Base-by-base conservation (phyloP, 2,888 invertebrate species). In the Folsomia candida region DNA sequence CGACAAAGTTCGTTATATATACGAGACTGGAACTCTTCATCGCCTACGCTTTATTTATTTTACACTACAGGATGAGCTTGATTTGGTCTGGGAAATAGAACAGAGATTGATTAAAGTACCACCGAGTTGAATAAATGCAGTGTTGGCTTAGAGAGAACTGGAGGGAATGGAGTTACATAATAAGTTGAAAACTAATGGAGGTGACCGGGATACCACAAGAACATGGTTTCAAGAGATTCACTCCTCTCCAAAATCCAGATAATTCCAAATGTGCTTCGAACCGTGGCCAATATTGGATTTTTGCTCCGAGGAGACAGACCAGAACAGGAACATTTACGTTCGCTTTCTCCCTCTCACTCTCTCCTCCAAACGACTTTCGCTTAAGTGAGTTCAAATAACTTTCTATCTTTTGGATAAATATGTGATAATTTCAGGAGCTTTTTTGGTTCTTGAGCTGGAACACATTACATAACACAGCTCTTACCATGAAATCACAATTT, bases 371-470 rank as follows among this genome's bases (percentile, higher is more conserved):
- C 54, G 54, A 54, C 54, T 54, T 54, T 54, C 54, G 54, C 20
- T 54, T 54, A 54, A 54, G 54, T 54, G 54, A 54, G 20, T 54
- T 54, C 54, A 54, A 54, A 54, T 54, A 54, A 54, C 54, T 54
- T 54, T 54, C 20, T 18, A 54, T 54, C 54, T 54, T 6, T 54
- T 20, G 22, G 22, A 22, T 54, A 54, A 47, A 54, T 54, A 54
- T 54, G 54, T 54, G 54, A 54, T 54, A 54, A 54, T 54, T 54
- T 54, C 22, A 54, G 20, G 18, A 22, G 54, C 18, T 54, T 54
- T n/a, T n/a, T n/a, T 54, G 54, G 11, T 54, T 54, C 18, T n/a
- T 54, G 18, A 54, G 54, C 18, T 54, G 54, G 22, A 54, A 14
- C 54, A 6, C 11, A 22, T 54, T n/a, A 22, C 47, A 47, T 47